Evolutionary conservation across 1,140 invertebrate genomes (phyloP).

Genomic region (Pemphigus obesinymphae): DNA sequence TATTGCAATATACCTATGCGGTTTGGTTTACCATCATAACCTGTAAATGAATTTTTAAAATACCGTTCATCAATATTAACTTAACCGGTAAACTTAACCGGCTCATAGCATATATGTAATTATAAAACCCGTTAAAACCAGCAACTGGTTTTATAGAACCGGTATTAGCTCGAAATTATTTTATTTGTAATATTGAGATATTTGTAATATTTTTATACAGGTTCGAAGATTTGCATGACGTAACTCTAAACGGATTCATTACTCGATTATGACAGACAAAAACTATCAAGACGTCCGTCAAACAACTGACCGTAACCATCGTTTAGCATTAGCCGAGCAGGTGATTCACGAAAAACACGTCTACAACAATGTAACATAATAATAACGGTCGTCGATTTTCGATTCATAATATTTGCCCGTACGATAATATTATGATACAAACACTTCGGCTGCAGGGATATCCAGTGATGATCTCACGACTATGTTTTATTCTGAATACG

Average conservation of each 20-base stretch:
- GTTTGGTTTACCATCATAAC: no score
- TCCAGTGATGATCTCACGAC: constrained; percentile 24
- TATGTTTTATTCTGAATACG: no score
- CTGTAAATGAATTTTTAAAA: no score
- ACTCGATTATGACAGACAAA: not conserved
- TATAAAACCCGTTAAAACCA: no score
- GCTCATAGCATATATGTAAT: no score
- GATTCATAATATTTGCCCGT: not conserved
- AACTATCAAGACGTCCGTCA: not conserved
- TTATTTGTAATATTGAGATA: not conserved
- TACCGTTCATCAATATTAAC: no score
- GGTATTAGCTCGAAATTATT: no score
- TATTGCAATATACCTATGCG: no score
- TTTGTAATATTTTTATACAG: constrained; percentile 1
- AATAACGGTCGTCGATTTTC: not conserved
- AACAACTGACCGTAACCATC: not conserved
- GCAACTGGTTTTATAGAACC: no score
- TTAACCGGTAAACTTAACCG: no score
- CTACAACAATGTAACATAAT: constrained; percentile 25
- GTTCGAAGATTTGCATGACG: not conserved
- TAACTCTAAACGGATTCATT: not conserved
- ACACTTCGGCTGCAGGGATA: constrained; percentile 8
- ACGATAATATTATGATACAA: not conserved
- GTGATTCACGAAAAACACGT: not conserved
- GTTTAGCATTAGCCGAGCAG: not conserved